Base-by-base conservation (phyloP, 2,888 invertebrate species). In the Heteromyza rotundicornis region DNA sequence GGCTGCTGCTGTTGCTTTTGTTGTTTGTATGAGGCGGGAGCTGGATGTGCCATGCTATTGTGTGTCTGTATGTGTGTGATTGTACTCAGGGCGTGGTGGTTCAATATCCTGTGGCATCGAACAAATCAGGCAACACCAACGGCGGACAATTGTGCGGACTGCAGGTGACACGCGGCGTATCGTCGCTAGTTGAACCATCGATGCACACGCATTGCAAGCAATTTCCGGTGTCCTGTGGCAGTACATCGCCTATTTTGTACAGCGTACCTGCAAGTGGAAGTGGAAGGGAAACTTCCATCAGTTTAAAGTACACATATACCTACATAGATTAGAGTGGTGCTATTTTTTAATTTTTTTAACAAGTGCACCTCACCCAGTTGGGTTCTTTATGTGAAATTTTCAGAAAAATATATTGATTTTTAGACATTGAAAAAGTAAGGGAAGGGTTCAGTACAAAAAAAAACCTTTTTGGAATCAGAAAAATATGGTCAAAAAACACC, bases 181-280 rank as follows among this genome's bases (percentile, higher is more conserved):
- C 82, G 63, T 80, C 80, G 50, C 75, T 74, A 60, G 78, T 81
- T 56, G 79, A 87, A 62, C 87, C 88, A 65, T 84, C 82, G 65
- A 86, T 88, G 80, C 90, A 90, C 76, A 87, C 86, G 79, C 90
- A 90, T 78, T 89, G 89, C 69, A 89, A 85, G 80, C 90, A 90
- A 79, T 89, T 89, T 70, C 89, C 90, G 58, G 89, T 89, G 71
- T 88, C 87, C 78, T 89, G 88, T 10, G 89, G 89, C 69, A 90
- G 83, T 67, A 86, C 84, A 73, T 89, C 88, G 40, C 89, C 90
- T 67, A 88, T 85, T 74, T 86, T 85, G 79, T 90, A 90, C 70
- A 86, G 84, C 64, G 85, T 85, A 64, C 89, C 89, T 89, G 83
- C 40, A 81, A 82, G 66, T 54, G 14, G 16, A 40, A 8, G 32